Evolutionary conservation across 2,888 invertebrate genomes (phyloP), one percentile per base, ranked within the genome.

Genomic region (Adelognathus sp.): DNA sequence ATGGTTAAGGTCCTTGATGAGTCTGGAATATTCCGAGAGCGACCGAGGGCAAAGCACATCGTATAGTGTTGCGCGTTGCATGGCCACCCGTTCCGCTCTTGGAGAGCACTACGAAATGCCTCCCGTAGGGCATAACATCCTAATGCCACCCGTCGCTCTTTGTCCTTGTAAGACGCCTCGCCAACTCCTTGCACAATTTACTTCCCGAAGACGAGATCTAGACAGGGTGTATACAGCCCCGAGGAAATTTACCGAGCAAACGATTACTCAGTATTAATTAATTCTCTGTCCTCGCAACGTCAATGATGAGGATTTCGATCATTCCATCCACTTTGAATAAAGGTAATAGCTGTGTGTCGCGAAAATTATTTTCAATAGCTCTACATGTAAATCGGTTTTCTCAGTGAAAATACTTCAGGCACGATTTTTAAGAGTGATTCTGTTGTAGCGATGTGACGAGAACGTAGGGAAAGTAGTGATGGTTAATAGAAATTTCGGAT

Each of bases 141-240:
- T 75, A 54, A 72, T 86, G 86, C 87, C 86, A 82, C 85, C 86
- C 76, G 86, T 80, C 82, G 88, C 81, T 88, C 89, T 86, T 88
- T 88, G 87, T 89, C 86, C 88, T 85, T 87, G 84, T 88, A 50
- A 36, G 61, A 75, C 46, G 76, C 31, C 44, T 72, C 77, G 54
- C 58, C 36, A 46, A 39, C 56, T 36, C 61, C 73, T 73, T 52
- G 63, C 69, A 31, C 73, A 74, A 78, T 78, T 70, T 74, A 70
- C 69, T 61, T 52, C 66, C 41, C 36, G 16, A 50, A 54, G 31
- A 64, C 21, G 63, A 41, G 58, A 14, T n/a, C 39, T 16, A 46
- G 11, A 36, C 39, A 6, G 24, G 39, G 31, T 24, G 16, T 52
- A 54, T 54, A 64, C 11, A 24, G n/a, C 31, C 60, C 41, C 39